phyloP scores from a whole-genome alignment of 2,113 vertebrate species.

The Mugil cephalus region DNA sequence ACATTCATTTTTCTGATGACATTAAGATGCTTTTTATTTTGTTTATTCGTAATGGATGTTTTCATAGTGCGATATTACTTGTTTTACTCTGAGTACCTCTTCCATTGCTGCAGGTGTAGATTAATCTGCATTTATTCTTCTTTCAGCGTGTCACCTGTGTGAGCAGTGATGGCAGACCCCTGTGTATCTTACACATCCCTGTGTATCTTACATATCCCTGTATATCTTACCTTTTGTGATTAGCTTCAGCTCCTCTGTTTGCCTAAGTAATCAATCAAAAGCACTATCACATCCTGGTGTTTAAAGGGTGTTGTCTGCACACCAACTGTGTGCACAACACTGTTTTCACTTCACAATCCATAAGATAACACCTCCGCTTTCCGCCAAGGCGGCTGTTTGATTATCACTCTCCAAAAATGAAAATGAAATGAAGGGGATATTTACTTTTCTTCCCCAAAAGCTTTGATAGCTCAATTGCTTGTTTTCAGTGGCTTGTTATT shows the following conservation, averaged over 20 bases:
- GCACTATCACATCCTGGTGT: slow-evolving; percentile 38
- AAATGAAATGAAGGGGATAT: slow-evolving; percentile 79
- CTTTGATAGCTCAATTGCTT: slow-evolving; percentile 85
- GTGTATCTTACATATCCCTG: slow-evolving; percentile 44
- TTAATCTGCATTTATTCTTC: too few relatives aligned
- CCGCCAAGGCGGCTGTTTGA: slow-evolving; percentile 66
- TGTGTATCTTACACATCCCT: neutral
- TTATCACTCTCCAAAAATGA: slow-evolving; percentile 76
- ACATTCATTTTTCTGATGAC: too few relatives aligned
- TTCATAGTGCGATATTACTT: too few relatives aligned
- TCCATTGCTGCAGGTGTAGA: too few relatives aligned
- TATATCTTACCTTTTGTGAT: slow-evolving; percentile 39
- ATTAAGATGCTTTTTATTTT: too few relatives aligned
- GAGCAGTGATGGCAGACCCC: neutral
- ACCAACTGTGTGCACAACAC: slow-evolving; percentile 60
- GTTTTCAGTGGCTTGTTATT: slow-evolving; percentile 84
- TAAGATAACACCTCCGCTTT: slow-evolving; percentile 70
- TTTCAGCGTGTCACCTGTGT: neutral
- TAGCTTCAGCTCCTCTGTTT: slow-evolving; percentile 39
- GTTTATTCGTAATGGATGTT: too few relatives aligned
- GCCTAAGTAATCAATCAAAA: slow-evolving; percentile 58
- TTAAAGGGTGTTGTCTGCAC: slow-evolving; percentile 64
- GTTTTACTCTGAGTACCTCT: too few relatives aligned
- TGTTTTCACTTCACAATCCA: slow-evolving; percentile 78
- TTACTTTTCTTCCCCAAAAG: slow-evolving; percentile 80